A percentile compares a stretch with the other conserved stretches of the same genome.
Evolutionary conservation across 64 coral and sea anemone species (phyloP).

Genomic region (Montipora cactus): DNA sequence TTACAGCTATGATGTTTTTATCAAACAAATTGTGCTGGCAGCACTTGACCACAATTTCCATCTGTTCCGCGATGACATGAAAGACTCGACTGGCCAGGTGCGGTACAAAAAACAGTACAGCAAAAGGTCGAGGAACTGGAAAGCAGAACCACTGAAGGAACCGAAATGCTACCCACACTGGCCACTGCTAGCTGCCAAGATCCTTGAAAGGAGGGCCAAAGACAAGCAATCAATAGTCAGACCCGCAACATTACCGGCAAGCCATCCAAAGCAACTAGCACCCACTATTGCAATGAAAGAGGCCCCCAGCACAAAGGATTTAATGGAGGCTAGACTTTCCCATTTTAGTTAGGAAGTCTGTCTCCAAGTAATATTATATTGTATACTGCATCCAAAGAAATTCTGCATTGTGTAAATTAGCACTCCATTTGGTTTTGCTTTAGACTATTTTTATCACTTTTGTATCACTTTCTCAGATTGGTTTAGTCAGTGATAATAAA

Average conservation of each 20-base stretch:
- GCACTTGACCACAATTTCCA: conserved; percentile 57
- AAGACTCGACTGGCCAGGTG: neutral
- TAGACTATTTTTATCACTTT: conserved; percentile 2
- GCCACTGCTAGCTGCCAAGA: conserved; percentile 52
- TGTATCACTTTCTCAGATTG: conserved; percentile 3
- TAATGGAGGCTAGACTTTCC: conserved; percentile 37
- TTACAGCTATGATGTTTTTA: conserved; percentile 59
- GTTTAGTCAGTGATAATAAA: conserved; percentile 14
- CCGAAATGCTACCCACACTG: conserved; percentile 32
- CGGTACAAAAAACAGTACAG: no score
- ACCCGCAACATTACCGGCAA: neutral
- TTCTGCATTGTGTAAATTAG: neutral
- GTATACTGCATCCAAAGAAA: conserved; percentile 17
- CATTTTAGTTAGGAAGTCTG: conserved; percentile 35
- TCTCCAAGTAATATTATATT: neutral
- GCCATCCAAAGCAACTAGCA: conserved; percentile 42
- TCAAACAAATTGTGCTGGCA: conserved; percentile 18
- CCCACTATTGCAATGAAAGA: conserved; percentile 46
- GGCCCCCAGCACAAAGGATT: conserved; percentile 44
- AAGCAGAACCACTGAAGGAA: conserved; percentile 47
- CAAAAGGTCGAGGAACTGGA: conserved; percentile 11
- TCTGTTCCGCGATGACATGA: conserved; percentile 36
- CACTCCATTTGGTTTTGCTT: neutral
- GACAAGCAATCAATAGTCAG: conserved; percentile 13
- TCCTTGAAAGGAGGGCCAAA: conserved; percentile 38